These are phyloP conservation scores for Vollenhovia emeryi DNA, from an alignment of 1,140 invertebrate species.

Conservation along the genomic window DNA sequence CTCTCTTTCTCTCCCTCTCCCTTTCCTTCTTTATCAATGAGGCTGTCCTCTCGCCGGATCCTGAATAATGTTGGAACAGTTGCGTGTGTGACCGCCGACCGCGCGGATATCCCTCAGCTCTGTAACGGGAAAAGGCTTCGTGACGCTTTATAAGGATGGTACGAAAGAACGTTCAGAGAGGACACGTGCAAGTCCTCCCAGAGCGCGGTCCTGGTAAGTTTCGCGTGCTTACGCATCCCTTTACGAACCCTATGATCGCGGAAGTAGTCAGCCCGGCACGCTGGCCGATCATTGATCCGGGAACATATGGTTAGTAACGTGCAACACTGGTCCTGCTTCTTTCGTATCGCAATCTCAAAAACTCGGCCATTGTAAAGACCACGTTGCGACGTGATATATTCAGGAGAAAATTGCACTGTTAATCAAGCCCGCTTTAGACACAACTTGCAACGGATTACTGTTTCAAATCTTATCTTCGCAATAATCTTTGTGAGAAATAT, in stretches of 20 bases:
- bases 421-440: neutral
- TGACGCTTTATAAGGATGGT: constrained; percentile 77
- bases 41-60: constrained; percentile 17
- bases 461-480: neutral
- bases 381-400: neutral
- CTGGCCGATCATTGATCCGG: neutral
- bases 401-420: neutral
- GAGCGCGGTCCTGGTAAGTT: constrained; percentile 84
- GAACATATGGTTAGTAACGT: constrained; percentile 74
- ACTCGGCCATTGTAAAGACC: no score
- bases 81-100: neutral
- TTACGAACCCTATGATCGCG: neutral
- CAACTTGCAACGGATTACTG: neutral
- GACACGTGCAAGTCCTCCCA: constrained; percentile 78
- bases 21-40: constrained; percentile 40
- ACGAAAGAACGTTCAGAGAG: constrained; percentile 78
- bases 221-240: neutral
- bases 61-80: constrained; percentile 12
- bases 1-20: neutral
- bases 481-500: neutral
- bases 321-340: constrained; percentile 1
- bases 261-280: neutral
- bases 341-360: neutral
- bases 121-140: neutral
- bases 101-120: neutral